phyloP scores from a whole-genome alignment of 2,113 vertebrate species.

The Gambusia affinis region DNA sequence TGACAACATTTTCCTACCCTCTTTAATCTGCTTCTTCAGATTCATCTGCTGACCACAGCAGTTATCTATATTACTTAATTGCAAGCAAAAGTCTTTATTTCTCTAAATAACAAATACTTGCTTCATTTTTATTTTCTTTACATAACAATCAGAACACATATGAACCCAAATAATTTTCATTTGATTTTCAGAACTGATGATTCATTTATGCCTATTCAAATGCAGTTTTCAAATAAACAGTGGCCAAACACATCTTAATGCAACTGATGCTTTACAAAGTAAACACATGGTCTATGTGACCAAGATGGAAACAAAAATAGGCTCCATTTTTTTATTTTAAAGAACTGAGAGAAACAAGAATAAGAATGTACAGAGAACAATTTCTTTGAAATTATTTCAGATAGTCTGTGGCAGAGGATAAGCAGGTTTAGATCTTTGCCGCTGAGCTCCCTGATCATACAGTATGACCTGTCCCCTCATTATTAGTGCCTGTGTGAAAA shows the following conservation, averaged over 20 bases:
- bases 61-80: conserved; percentile 22
- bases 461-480: conserved; percentile 29
- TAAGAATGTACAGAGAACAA: conserved; percentile 23
- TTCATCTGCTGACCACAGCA: conserved; percentile 12
- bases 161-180: conserved; percentile 13
- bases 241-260: conserved; percentile 35
- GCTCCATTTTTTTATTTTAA: conserved; percentile 10
- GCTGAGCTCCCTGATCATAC: conserved; percentile 38
- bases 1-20: conserved; percentile 22
- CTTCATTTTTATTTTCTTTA: neutral
- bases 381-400: conserved; percentile 36
- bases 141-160: conserved; percentile 12
- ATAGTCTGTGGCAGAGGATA: conserved; percentile 26
- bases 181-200: conserved; percentile 17
- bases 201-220: conserved; percentile 26
- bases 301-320: conserved; percentile 1
- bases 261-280: conserved; percentile 43
- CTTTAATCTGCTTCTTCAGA: neutral
- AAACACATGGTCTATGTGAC: conserved; percentile 33
- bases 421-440: conserved; percentile 26
- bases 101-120: conserved; percentile 6
- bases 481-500: conserved; percentile 25
- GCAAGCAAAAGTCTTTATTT: conserved; percentile 16
- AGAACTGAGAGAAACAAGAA: conserved; percentile 35
- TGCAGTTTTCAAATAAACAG: conserved; percentile 35